Percentiles rank a stretch among this genome's conserved stretches.
phyloP scores from a whole-genome alignment of 2,797 vertebrate species.

The Serranus cabrilla region DNA sequence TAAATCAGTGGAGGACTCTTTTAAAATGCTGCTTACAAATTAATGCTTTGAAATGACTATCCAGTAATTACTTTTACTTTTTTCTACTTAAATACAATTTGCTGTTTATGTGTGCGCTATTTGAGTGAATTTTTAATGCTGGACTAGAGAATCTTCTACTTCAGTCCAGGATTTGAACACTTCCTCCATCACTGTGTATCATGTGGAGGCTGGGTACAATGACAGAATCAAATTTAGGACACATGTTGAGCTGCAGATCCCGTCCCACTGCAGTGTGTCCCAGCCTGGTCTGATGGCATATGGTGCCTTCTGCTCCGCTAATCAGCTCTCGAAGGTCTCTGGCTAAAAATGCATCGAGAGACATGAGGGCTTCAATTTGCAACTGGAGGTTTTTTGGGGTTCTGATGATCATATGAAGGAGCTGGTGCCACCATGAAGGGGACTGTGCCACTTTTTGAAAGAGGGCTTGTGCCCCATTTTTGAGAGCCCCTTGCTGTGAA shows the following conservation, averaged over 20 bases:
- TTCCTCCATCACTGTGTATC: background rate
- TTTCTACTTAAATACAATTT: too few species aligned
- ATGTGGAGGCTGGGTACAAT: conserved; percentile 45
- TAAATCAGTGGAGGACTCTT: background rate
- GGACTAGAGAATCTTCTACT: background rate
- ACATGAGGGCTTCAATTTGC: conserved; percentile 51
- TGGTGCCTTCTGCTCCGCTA: conserved; percentile 64
- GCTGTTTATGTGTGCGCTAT: background rate
- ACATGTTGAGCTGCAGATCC: conserved; percentile 48
- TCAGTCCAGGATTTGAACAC: background rate
- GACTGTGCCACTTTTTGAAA: conserved; percentile 54
- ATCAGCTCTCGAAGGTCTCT: conserved; percentile 52
- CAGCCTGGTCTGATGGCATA: conserved; percentile 60
- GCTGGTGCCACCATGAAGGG: conserved; percentile 13
- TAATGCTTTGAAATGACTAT: background rate
- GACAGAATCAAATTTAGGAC: conserved; percentile 67
- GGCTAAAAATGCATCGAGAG: conserved; percentile 65
- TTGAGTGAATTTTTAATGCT: background rate
- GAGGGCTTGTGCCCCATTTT: conserved; percentile 55
- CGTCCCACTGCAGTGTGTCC: conserved; percentile 38
- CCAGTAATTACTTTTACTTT: background rate
- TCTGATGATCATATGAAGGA: conserved; percentile 32
- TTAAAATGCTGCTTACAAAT: background rate
- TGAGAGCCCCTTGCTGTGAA: background rate
- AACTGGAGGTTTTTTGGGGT: conserved; percentile 38